Conservation (phyloP, 2,888 invertebrate species). For the Coecobrya sp. region DNA sequence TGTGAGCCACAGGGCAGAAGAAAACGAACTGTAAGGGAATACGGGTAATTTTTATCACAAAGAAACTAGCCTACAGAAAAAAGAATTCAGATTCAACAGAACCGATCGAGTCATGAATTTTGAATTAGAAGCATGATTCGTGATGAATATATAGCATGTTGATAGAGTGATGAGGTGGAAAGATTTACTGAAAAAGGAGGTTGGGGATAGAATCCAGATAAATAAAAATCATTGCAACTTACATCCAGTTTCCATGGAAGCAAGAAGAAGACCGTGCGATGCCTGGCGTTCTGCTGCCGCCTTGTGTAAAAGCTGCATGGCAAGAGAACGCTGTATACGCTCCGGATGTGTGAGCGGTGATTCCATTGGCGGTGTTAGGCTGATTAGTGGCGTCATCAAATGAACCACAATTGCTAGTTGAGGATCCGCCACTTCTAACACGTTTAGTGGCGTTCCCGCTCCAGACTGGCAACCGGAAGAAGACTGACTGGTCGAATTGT, state of each 20-base stretch:
- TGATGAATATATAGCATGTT: neutral
- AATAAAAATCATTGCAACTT: conserved; percentile 85
- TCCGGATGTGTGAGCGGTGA: conserved; percentile 94
- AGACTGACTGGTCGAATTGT: conserved; percentile 73
- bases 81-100: neutral
- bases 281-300: conserved; percentile 92
- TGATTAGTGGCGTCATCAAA: conserved; percentile 95
- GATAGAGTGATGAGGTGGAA: neutral
- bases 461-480: conserved; percentile 71
- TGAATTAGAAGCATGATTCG: neutral
- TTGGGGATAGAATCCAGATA: neutral
- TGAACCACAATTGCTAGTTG: conserved; percentile 95
- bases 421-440: conserved; percentile 95
- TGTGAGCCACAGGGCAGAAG: neutral
- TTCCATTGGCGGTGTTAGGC: conserved; percentile 94
- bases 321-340: conserved; percentile 91
- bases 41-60: neutral
- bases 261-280: conserved; percentile 94
- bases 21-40: neutral
- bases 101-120: neutral
- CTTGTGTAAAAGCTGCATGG: conserved; percentile 86
- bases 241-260: conserved; percentile 96
- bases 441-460: conserved; percentile 90
- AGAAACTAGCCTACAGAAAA: neutral
- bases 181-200: neutral